A percentile compares a stretch with the other conserved stretches of the same genome.
Conservation (phyloP, 2,113 vertebrate species). For the Zosterops pallidus region DNA sequence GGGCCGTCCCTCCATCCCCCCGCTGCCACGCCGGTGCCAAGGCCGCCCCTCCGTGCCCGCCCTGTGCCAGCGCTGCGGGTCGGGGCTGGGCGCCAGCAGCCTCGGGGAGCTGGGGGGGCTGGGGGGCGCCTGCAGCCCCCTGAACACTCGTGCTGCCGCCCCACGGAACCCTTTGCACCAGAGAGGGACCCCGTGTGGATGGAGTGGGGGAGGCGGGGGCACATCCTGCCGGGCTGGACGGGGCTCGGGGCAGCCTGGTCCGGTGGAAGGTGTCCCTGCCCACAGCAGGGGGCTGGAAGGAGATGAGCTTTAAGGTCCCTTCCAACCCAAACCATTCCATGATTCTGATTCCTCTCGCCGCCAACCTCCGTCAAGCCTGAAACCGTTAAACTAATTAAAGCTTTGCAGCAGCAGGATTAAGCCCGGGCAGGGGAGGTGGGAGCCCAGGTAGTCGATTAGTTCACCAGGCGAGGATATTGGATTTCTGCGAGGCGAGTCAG, state of each 20-base stretch:
- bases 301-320: background rate
- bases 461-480: slow-evolving; percentile 69
- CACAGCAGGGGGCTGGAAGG: background rate
- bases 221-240: background rate
- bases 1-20: background rate
- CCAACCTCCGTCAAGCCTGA: slow-evolving; percentile 52
- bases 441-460: slow-evolving; percentile 71
- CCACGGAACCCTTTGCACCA: background rate
- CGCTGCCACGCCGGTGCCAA: background rate
- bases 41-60: background rate
- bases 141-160: background rate
- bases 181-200: background rate
- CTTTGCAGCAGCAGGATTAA: slow-evolving; percentile 69
- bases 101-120: background rate
- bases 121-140: background rate
- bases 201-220: no score
- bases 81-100: background rate
- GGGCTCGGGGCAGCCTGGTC: background rate
- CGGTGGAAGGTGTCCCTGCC: background rate
- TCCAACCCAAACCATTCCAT: background rate
- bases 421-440: slow-evolving; percentile 60
- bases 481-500: slow-evolving; percentile 71
- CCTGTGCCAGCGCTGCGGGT: background rate
- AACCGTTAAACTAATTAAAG: slow-evolving; percentile 75
- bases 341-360: slow-evolving; percentile 3